Evolutionary conservation across 1,140 invertebrate species (phyloP), one percentile per base, ranked within the genome.

Genomic region (Cherax destructor): DNA sequence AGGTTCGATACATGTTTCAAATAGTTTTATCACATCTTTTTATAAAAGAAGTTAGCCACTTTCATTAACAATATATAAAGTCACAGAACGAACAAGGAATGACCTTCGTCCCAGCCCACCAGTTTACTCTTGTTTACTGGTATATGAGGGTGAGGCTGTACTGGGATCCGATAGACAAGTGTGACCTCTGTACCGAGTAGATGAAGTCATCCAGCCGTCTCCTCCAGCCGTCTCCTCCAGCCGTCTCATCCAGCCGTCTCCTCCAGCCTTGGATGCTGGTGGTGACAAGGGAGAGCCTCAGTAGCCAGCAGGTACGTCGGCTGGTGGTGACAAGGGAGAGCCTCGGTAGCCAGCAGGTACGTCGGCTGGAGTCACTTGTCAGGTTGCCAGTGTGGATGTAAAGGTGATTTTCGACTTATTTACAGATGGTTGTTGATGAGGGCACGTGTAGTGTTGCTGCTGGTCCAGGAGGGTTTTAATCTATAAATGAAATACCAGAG

Each of bases 391-490:
- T 81, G 56, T 56, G 79, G 50, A 50, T 56, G 49, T 59, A 56
- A 10, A 81, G 79, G 79, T 81, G 50, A 81, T 56, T 18, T 56
- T 81, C 56, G 79, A 56, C 56, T 50, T 59, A 86, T 86, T 50
- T 86, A 86, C 83, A 86, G 69, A 86, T 86, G 83, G n/a, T 21
- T 6, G 47, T 30, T 76, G 83, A 86, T 81, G 79, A 81, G 56
- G 79, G 56, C 5, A 16, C 13, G 4, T 74, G 21, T 24, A 5
- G 21, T 9, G 24, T 0, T 74, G 7, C 13, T 24, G 69, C n/a
- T 74, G 69, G 21, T 74, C 24, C 83, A 72, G 9, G n/a, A 76
- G 11, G 47, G 4, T 49, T 86, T 65, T 24, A 72, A 52, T 56
- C 61, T 65, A 69, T 1, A 56, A 56, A 3, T 1, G 11, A 56